Percentiles rank a stretch among this genome's conserved stretches.
Conservation (phyloP, 2,797 vertebrate species). For the Luscinia luscinia region DNA sequence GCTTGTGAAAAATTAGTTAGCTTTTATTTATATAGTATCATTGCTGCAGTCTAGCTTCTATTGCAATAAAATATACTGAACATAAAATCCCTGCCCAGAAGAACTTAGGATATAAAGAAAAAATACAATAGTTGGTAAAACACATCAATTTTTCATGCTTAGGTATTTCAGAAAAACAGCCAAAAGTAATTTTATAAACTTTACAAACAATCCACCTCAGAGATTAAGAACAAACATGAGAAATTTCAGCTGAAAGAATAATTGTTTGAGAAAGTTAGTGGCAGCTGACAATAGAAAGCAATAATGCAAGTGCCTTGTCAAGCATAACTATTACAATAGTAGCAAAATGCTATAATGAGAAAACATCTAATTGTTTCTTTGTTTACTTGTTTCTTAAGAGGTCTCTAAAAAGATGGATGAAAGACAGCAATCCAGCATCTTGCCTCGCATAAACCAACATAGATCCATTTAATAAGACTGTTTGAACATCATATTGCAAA, state of each 20-base stretch:
- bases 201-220: slow-evolving; percentile 23
- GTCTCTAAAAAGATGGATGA: not conserved
- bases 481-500: not conserved
- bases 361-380: slow-evolving; percentile 35
- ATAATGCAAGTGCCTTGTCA: slow-evolving; percentile 24
- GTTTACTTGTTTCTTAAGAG: slow-evolving; percentile 19
- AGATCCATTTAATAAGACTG: not conserved
- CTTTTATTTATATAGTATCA: slow-evolving; percentile 24
- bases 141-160: not conserved
- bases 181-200: slow-evolving; percentile 39
- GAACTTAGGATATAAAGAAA: slow-evolving; percentile 18
- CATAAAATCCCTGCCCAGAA: slow-evolving; percentile 30
- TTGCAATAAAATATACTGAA: slow-evolving; percentile 14
- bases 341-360: slow-evolving; percentile 29
- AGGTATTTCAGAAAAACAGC: slow-evolving; percentile 19
- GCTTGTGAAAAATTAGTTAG: slow-evolving; percentile 13
- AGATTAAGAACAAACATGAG: slow-evolving; percentile 10
- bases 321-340: slow-evolving; percentile 27
- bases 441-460: not conserved
- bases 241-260: slow-evolving; percentile 39
- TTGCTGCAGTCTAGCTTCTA: slow-evolving; percentile 8
- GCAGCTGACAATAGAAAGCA: slow-evolving; percentile 32
- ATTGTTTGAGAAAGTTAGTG: slow-evolving; percentile 46
- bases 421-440: not conserved
- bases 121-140: slow-evolving; percentile 30